Percentiles rank a stretch among this genome's conserved stretches.
phyloP scores from a whole-genome alignment of 2,888 invertebrate species.

The Nematopogon swammerdamellus region DNA sequence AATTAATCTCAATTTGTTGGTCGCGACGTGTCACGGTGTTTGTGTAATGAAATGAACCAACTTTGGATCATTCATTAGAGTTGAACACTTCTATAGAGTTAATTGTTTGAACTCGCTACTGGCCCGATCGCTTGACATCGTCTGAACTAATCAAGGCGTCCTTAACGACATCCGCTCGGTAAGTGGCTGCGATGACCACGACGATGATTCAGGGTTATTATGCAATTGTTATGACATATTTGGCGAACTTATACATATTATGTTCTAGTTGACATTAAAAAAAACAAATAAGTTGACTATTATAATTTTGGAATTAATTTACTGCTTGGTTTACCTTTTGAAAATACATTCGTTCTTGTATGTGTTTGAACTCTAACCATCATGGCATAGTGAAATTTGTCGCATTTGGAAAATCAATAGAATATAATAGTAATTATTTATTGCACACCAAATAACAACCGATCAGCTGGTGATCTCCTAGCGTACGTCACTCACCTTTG shows the following conservation, averaged over 20 bases:
- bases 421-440: too few relatives aligned
- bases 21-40: constrained; percentile 48
- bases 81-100: constrained; percentile 54
- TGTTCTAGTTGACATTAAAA: too few relatives aligned
- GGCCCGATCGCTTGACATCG: constrained; percentile 47
- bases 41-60: constrained; percentile 48
- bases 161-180: constrained; percentile 51
- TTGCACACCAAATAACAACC: too few relatives aligned
- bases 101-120: constrained; percentile 51
- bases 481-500: too few relatives aligned
- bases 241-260: constrained; percentile 9
- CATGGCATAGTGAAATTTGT: too few relatives aligned
- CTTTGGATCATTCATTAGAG: constrained; percentile 51
- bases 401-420: too few relatives aligned
- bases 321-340: too few relatives aligned
- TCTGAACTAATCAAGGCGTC: constrained; percentile 49
- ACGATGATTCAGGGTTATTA: constrained; percentile 29
- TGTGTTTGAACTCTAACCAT: too few relatives aligned
- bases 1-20: constrained; percentile 54
- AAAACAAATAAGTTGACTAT: too few relatives aligned
- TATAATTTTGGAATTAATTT: too few relatives aligned
- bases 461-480: too few relatives aligned
- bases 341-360: too few relatives aligned
- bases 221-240: constrained; percentile 31
- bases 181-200: constrained; percentile 49